Evolutionary conservation across 2,113 vertebrate species (phyloP).

Genomic region (Cynocephalus volans): DNA sequence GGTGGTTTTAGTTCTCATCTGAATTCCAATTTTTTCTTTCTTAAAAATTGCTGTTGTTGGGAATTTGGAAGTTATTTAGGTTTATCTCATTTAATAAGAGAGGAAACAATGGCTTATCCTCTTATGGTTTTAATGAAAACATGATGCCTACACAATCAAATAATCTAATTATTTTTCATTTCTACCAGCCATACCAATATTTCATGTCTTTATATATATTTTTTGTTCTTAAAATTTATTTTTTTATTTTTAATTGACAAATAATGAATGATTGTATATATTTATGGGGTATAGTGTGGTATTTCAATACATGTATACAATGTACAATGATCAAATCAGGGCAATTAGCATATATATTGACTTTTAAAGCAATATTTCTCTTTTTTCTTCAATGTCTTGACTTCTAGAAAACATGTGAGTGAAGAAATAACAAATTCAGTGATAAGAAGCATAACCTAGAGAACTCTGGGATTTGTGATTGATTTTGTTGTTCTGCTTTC

Average conservation of each 20-base stretch:
- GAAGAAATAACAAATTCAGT: not conserved
- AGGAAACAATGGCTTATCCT: not conserved
- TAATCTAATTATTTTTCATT: conserved; percentile 12
- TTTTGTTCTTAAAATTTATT: too few species aligned
- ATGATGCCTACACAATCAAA: not conserved
- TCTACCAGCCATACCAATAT: not conserved
- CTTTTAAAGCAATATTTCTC: not conserved
- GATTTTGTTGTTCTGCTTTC: conserved; percentile 43
- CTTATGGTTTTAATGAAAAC: not conserved
- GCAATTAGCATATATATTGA: not conserved
- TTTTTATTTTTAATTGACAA: too few species aligned
- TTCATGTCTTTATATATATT: not conserved
- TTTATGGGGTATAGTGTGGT: too few species aligned
- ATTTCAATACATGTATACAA: too few species aligned
- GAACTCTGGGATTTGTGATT: not conserved
- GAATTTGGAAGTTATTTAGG: not conserved
- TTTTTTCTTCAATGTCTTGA: not conserved
- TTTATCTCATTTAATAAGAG: not conserved
- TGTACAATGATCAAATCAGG: too few species aligned
- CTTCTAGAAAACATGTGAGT: not conserved
- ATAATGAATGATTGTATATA: too few species aligned
- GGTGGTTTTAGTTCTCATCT: not conserved
- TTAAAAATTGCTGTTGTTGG: not conserved
- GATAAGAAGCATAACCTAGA: not conserved
- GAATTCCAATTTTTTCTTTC: not conserved